A percentile compares a stretch with the other conserved stretches of the same genome.
Conservation (phyloP, 2,888 invertebrate genomes). For the Diachrysia chrysitis region DNA sequence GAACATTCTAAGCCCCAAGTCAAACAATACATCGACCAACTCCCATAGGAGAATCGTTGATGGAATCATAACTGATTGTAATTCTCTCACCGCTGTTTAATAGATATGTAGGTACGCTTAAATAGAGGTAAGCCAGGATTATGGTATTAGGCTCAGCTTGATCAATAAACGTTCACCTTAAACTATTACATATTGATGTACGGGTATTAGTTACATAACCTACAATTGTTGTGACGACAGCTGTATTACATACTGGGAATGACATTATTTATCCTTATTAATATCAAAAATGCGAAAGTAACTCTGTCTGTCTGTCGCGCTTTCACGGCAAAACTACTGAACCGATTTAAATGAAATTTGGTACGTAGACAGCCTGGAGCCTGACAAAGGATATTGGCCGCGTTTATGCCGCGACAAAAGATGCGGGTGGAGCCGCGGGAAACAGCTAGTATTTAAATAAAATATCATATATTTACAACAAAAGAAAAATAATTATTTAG, state of each 20-base stretch:
- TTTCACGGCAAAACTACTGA: no score
- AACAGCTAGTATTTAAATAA: background rate
- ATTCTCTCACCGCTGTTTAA: conserved; percentile 23
- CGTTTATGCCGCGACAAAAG: no score
- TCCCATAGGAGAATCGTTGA: background rate
- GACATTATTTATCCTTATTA: no score
- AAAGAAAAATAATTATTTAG: background rate
- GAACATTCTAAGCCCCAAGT: conserved; percentile 2
- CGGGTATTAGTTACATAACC: no score
- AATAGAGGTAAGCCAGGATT: conserved; percentile 32
- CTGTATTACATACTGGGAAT: no score
- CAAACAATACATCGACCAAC: background rate
- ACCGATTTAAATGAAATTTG: no score
- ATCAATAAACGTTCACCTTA: conserved; percentile 2
- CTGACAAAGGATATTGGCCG: no score
- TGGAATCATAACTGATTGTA: conserved; percentile 22
- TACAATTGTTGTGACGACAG: no score
- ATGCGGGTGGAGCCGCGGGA: no score
- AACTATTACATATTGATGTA: background rate
- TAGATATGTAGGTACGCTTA: conserved; percentile 19
- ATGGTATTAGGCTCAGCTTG: conserved; percentile 18
- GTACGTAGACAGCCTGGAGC: no score
- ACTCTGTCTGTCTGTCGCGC: no score
- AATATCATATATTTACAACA: background rate
- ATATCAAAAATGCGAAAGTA: no score